Evolutionary conservation across 1,140 invertebrate species (phyloP).

Genomic region (Drosophila parvula): DNA sequence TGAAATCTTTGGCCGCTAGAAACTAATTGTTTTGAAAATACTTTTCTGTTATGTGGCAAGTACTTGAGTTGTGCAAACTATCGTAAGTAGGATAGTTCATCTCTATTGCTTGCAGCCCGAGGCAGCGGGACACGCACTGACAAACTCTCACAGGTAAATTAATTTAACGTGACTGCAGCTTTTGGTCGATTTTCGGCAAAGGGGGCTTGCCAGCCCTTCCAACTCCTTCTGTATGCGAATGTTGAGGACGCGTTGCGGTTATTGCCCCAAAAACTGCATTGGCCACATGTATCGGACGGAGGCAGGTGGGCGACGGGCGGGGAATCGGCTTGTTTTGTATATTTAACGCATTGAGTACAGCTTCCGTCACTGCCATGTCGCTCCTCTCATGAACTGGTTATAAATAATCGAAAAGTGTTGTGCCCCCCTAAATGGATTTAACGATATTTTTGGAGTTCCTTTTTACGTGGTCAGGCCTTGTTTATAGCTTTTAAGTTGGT

Average conservation of each 20-base stretch:
- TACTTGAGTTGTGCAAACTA: too few relatives aligned
- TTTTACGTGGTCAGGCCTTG: slow-evolving; percentile 5
- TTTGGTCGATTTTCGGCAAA: slow-evolving; percentile 77
- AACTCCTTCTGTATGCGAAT: slow-evolving; percentile 51
- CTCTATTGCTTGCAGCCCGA: slow-evolving; percentile 14
- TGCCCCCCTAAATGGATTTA: slow-evolving; percentile 54
- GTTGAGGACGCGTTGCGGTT: slow-evolving; percentile 72
- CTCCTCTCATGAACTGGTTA: slow-evolving; percentile 14
- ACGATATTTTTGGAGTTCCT: slow-evolving; percentile 38
- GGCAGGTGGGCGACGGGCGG: neutral
- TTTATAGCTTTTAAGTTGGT: slow-evolving; percentile 7
- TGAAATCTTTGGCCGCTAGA: neutral
- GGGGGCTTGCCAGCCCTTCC: slow-evolving; percentile 24
- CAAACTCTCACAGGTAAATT: slow-evolving; percentile 65
- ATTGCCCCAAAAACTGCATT: slow-evolving; percentile 69
- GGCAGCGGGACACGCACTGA: slow-evolving; percentile 22
- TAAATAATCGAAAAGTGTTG: slow-evolving; percentile 66
- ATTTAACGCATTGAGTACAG: slow-evolving; percentile 75
- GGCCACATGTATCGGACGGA: slow-evolving; percentile 33
- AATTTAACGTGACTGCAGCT: slow-evolving; percentile 81
- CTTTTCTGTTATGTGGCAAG: too few relatives aligned
- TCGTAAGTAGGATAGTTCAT: neutral
- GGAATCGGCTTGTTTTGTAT: slow-evolving; percentile 53
- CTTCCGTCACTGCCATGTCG: slow-evolving; percentile 17
- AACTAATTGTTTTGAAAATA: neutral